phyloP scores from a whole-genome alignment of 2,113 vertebrate genomes.

The Pimephales promelas region DNA sequence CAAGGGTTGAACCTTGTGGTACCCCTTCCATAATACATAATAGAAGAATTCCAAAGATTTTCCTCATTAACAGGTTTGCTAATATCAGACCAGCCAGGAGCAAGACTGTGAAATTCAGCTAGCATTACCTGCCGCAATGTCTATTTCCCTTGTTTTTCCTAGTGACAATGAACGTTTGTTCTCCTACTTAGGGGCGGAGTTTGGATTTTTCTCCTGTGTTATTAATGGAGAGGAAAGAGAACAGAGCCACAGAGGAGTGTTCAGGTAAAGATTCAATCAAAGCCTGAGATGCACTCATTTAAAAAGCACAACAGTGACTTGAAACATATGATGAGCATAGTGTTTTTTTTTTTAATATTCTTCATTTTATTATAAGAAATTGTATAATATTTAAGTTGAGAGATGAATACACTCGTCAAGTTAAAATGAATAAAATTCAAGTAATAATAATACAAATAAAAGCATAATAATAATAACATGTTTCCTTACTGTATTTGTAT shows the following conservation, averaged over 20 bases:
- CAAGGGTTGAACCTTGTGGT: slow-evolving; percentile 11
- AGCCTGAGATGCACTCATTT: background rate
- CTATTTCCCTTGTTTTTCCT: background rate
- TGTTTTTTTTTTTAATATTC: background rate
- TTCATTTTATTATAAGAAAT: background rate
- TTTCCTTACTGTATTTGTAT: background rate
- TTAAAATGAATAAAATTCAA: too few relatives aligned
- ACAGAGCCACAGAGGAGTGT: slow-evolving; percentile 90
- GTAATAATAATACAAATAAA: too few relatives aligned
- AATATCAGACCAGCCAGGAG: background rate
- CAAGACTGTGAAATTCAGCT: background rate
- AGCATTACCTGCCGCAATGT: background rate
- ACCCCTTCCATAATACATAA: background rate
- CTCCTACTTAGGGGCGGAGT: slow-evolving; percentile 83
- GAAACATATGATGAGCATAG: background rate
- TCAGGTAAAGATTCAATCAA: slow-evolving; percentile 68
- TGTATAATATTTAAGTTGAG: too few relatives aligned
- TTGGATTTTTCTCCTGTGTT: slow-evolving; percentile 92
- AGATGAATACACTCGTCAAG: too few relatives aligned
- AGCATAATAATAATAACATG: too few relatives aligned
- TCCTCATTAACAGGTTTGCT: background rate
- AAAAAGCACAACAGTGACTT: background rate
- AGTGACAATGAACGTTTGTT: slow-evolving; percentile 10
- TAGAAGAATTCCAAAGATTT: background rate
- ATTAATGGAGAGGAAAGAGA: slow-evolving; percentile 90